Base-by-base conservation (phyloP, 2,797 vertebrate species). In the Emydoidea blandingii region DNA sequence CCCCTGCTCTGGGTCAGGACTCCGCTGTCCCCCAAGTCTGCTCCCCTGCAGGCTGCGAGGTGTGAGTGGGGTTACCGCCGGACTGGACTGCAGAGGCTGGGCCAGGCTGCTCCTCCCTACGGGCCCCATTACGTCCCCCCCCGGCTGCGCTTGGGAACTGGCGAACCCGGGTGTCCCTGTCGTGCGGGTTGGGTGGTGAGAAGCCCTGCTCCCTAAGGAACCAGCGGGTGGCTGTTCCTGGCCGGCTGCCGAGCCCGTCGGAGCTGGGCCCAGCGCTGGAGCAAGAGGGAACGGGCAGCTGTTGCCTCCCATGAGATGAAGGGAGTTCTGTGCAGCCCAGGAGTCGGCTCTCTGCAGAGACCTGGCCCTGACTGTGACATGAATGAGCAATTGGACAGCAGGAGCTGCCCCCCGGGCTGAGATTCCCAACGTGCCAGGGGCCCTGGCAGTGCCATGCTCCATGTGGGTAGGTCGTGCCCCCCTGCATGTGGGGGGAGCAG, bases 261-360 rank as follows among this genome's bases (percentile, higher is more conserved):
- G 25, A 15, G 41, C 78, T n/a, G 18, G 31, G 78, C 47, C 16
- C 8, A 3, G 49, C 4, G 2, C 37, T 29, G 57, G 14, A 4
- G 52, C 2, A 1, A 37, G 29, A 16, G 4, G 16, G 37, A 25
- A 27, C 1, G 1, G 15, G 19, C 2, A 1, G 25, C 3, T 1
- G 6, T 3, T 34, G 29, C n/a, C 47, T 15, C 27, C 34, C 50
- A 16, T 68, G 79, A 50, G 59, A 54, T 81, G 88, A 72, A 0
- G 86, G 94, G 78, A 49, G 0, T 34, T 1, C 4, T 54, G 29
- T 41, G 82, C 18, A 11, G 52, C 65, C 18, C 31, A 90, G 34
- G 34, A 21, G 34, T 31, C 3, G 3, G 72, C 3, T 37, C 18
- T 72, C 37, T 23, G 68, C 21, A 41, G 68, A 47, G 21, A 47